phyloP scores from a whole-genome alignment of 1,140 invertebrate genomes.

The Ectropis grisescens region DNA sequence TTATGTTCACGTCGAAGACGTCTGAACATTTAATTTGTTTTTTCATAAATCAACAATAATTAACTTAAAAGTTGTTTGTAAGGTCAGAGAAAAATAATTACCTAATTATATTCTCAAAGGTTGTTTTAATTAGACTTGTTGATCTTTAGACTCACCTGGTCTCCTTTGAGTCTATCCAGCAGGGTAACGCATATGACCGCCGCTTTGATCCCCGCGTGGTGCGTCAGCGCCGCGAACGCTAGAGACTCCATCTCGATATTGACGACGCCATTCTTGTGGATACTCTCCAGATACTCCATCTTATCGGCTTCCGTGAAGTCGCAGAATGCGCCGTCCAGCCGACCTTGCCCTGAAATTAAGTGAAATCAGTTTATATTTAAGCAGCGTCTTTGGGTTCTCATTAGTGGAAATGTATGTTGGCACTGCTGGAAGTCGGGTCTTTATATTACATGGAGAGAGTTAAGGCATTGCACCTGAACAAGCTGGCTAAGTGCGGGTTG shows the following conservation, averaged over 20 bases:
- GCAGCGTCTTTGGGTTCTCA: neutral
- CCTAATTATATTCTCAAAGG: too few species aligned
- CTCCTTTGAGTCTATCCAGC: conserved; percentile 93
- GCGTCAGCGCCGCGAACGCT: conserved; percentile 93
- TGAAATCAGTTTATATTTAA: conserved; percentile 2
- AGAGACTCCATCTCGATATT: conserved; percentile 99
- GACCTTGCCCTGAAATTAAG: conserved; percentile 79
- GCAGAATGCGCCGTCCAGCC: conserved; percentile 97
- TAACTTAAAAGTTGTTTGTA: too few species aligned
- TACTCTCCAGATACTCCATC: conserved; percentile 85
- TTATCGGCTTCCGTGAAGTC: conserved; percentile 93
- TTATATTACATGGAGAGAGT: too few species aligned
- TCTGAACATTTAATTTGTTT: too few species aligned
- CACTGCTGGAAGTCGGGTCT: too few species aligned
- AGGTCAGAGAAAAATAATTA: too few species aligned
- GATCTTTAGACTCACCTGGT: conserved; percentile 84
- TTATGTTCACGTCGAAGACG: too few species aligned
- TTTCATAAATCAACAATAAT: too few species aligned
- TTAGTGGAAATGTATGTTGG: too few species aligned
- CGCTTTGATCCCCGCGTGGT: conserved; percentile 93
- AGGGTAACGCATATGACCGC: conserved; percentile 95
- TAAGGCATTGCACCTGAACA: too few species aligned
- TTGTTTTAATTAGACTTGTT: too few species aligned
- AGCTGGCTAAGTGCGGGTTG: too few species aligned
- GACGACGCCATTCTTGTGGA: conserved; percentile 85